These are phyloP conservation scores for Bombus fervidus DNA, from an alignment of 1,140 invertebrate genomes.

Conservation along the genomic window DNA sequence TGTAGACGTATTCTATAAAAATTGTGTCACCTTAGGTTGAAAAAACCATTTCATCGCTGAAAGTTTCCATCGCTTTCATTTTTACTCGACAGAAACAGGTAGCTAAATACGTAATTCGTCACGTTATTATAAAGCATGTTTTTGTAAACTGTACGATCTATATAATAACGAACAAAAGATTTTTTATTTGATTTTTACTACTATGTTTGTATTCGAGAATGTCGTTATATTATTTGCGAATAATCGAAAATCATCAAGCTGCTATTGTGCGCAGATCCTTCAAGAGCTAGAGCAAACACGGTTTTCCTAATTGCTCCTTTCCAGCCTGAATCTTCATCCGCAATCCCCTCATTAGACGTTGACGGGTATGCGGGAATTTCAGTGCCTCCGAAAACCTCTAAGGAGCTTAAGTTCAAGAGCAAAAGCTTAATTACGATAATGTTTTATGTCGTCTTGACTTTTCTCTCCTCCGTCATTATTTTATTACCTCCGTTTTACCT, in stretches of 20 bases:
- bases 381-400: conserved; percentile 74
- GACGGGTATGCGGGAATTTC: conserved; percentile 75
- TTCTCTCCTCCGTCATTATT: not conserved
- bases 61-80: too few relatives aligned
- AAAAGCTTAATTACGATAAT: conserved; percentile 72
- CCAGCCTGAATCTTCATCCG: conserved; percentile 68
- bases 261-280: not conserved
- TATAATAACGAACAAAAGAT: too few relatives aligned
- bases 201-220: not conserved
- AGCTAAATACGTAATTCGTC: too few relatives aligned
- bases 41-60: too few relatives aligned
- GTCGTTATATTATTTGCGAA: not conserved
- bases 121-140: too few relatives aligned
- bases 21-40: too few relatives aligned
- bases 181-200: too few relatives aligned
- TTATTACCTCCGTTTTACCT: not conserved
- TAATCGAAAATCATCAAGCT: not conserved
- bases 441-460: conserved; percentile 47
- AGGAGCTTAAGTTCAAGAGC: conserved; percentile 66
- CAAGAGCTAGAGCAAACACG: conserved; percentile 34
- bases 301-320: conserved; percentile 66
- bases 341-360: conserved; percentile 74
- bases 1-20: too few relatives aligned
- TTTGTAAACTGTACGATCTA: too few relatives aligned
- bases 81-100: too few relatives aligned